Conservation (phyloP, 2,797 vertebrate genomes). For the Poecile montanus region DNA sequence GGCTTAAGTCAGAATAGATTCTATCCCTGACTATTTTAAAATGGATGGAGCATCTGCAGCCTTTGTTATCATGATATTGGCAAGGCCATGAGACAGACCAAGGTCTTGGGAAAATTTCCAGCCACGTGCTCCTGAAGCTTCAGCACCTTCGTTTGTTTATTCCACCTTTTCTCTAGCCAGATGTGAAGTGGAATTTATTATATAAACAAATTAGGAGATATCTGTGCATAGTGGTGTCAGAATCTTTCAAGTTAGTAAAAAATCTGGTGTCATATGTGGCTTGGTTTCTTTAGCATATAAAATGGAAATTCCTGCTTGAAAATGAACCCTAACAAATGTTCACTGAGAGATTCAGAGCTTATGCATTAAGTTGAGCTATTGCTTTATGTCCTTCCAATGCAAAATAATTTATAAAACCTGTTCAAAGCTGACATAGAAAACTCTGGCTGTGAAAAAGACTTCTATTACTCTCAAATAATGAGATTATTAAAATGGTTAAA, state of each 20-base stretch:
- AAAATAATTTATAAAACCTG: background rate
- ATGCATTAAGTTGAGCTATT: background rate
- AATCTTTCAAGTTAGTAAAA: background rate
- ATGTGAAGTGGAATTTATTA: conserved; percentile 71
- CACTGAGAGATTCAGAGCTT: background rate
- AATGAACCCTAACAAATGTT: background rate
- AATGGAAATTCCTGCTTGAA: background rate
- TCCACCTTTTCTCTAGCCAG: conserved; percentile 69
- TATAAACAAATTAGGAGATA: background rate
- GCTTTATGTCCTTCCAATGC: background rate
- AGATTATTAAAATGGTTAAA: background rate
- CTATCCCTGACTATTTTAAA: background rate
- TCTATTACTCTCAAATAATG: background rate
- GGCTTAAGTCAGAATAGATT: background rate
- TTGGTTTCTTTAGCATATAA: background rate
- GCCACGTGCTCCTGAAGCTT: conserved; percentile 68
- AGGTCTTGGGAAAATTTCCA: conserved; percentile 51
- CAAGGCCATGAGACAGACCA: conserved; percentile 58
- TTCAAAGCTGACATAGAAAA: background rate
- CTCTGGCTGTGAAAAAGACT: background rate
- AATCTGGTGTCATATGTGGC: background rate
- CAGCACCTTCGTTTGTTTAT: conserved; percentile 31
- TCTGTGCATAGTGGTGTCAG: background rate
- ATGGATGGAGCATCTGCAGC: conserved; percentile 4
- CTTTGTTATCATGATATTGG: conserved; percentile 64